These are phyloP conservation scores for Turritopsis rubra DNA, from an alignment of 30 jellyfish, hydroid and myxozoan genomes.

Conservation along the genomic window DNA sequence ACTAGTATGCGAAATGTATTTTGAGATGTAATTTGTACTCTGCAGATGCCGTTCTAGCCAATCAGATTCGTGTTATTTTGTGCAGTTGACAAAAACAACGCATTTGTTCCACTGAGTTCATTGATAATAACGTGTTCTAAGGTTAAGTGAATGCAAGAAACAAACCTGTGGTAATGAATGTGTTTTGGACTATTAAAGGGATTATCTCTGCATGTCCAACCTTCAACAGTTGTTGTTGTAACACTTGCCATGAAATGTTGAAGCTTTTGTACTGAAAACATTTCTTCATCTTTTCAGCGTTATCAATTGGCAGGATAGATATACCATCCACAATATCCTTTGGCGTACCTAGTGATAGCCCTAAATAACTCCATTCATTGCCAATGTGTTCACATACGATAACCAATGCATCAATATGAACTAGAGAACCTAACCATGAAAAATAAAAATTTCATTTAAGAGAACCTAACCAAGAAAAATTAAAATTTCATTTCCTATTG, in stretches of 20 bases:
- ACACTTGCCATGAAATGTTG: not conserved
- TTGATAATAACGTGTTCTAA: no score
- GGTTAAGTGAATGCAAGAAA: no score
- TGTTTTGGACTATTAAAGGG: not conserved
- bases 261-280: not conserved
- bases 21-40: no score
- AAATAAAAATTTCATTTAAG: not conserved
- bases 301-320: not conserved
- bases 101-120: no score
- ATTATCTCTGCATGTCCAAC: not conserved
- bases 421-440: not conserved
- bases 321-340: not conserved
- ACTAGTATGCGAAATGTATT: no score
- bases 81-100: no score
- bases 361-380: not conserved
- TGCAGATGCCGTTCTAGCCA: no score
- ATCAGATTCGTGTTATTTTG: no score
- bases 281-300: not conserved
- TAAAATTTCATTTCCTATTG: not conserved
- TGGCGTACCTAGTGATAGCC: not conserved
- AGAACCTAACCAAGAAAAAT: not conserved
- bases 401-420: not conserved
- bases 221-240: not conserved
- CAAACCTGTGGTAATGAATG: not conserved
- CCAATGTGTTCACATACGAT: not conserved